Evolutionary conservation across 1,140 invertebrate species (phyloP), one percentile per base, ranked within the genome.

Genomic region (Drosophila ohnishii): DNA sequence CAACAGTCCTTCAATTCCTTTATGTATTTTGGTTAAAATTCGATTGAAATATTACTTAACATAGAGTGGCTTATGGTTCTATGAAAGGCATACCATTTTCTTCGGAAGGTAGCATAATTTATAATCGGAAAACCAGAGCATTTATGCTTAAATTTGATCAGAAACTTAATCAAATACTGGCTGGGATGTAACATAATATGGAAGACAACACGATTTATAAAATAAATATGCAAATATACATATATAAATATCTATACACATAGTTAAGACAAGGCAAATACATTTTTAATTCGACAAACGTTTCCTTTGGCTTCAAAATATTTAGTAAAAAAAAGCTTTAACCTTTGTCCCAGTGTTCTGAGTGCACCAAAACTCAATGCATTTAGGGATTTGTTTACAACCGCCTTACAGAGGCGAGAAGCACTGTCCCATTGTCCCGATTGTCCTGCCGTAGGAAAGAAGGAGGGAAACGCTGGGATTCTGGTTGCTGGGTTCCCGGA

Each of bases 401-500:
- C 47, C 22, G 62, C 28, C 48, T 57, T 70, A 47, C 50, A 57
- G 63, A n/a, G 35, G 34, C 47, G 40, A 39, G 45, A 48, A 65
- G 50, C 48, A 69, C 63, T 69, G 67, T 57, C 34, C 22, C 25
- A 9, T 9, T 19, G 34, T 5, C 34, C 35, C 35, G 5, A 2
- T 5, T 16, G 45, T 28, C 45, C 45, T 8, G 13, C 34, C 48
- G 42, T 63, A 67, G 50, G 28, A 44, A 57, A 16, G 39, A 35
- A 28, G n/a, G 35, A 28, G n/a, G 34, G 63, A 53, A 30, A 25
- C 25, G 10, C 19, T 1, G 7, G 44, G 47, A 8, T 35, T 2
- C 40, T 19, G 40, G 40, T 5, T n/a, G 0, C 32, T 37, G 25
- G 32, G 37, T 19, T n/a, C 16, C 40, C 1, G 40, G n/a, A 10